These are phyloP conservation scores for Fragum whitleyi DNA, from an alignment of 2,888 invertebrate genomes.

Conservation along the genomic window DNA sequence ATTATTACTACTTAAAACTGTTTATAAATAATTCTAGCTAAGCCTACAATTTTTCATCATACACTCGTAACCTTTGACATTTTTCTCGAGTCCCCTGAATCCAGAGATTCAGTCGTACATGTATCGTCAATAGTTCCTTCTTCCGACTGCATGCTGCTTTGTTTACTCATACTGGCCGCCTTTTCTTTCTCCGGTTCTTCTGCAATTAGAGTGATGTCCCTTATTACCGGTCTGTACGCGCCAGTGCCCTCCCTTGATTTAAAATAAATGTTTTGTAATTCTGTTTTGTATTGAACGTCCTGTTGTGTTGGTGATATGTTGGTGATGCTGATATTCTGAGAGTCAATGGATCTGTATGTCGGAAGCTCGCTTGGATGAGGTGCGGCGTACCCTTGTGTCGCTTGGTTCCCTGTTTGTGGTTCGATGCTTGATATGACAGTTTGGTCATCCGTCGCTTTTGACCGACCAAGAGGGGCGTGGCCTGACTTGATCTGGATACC, in stretches of 20 bases:
- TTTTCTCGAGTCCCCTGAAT: slow-evolving; percentile 69
- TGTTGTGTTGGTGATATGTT: slow-evolving; percentile 32
- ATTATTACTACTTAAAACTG: no score
- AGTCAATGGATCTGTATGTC: slow-evolving; percentile 19
- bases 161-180: slow-evolving; percentile 65
- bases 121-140: slow-evolving; percentile 65
- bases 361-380: slow-evolving; percentile 18
- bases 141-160: slow-evolving; percentile 67
- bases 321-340: slow-evolving; percentile 2
- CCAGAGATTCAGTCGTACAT: slow-evolving; percentile 64
- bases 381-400: background rate
- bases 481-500: slow-evolving; percentile 49
- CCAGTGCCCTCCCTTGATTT: slow-evolving; percentile 46
- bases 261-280: slow-evolving; percentile 56
- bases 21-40: no score
- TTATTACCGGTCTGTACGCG: slow-evolving; percentile 54
- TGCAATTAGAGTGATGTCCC: slow-evolving; percentile 61
- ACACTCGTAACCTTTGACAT: slow-evolving; percentile 72
- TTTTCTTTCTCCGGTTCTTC: slow-evolving; percentile 63
- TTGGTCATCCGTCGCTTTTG: slow-evolving; percentile 15
- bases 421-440: slow-evolving; percentile 3
- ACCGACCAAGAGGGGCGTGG: slow-evolving; percentile 11
- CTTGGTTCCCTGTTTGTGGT: background rate
- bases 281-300: slow-evolving; percentile 31
- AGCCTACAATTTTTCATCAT: no score